Percentiles rank a stretch among this genome's conserved stretches.
These are phyloP conservation scores for Temnopleurus reevesii DNA, from an alignment of 53 echinoderm and acorn worm species.

Conservation along the genomic window DNA sequence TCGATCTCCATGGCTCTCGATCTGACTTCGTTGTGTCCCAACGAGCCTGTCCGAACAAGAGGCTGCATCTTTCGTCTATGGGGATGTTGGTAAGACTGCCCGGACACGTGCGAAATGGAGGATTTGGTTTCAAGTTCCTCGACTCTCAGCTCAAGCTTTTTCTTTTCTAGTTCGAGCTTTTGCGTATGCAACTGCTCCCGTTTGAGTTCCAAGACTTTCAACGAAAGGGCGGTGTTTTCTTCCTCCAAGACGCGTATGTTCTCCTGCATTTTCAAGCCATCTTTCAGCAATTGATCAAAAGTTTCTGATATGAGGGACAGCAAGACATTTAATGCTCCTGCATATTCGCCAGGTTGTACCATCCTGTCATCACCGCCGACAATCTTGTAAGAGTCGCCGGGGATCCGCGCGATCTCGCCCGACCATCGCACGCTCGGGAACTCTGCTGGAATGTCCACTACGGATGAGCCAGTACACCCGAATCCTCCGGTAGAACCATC, in stretches of 20 bases:
- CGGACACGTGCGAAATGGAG: conserved; percentile 1
- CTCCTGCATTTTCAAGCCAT: conserved; percentile 86
- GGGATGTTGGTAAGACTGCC: conserved; percentile 43
- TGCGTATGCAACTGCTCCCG: conserved; percentile 89
- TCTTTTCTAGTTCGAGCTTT: conserved; percentile 85
- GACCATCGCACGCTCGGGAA: conserved; percentile 59
- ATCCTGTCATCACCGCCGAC: conserved; percentile 77
- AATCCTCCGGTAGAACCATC: conserved; percentile 49
- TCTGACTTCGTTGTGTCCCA: conserved; percentile 64
- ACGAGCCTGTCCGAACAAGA: conserved; percentile 76
- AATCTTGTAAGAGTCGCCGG: conserved; percentile 72
- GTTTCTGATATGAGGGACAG: conserved; percentile 82
- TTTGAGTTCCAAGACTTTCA: conserved; percentile 90
- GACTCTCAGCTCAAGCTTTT: conserved; percentile 86
- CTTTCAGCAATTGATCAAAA: conserved; percentile 87
- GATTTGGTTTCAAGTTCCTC: conserved; percentile 86
- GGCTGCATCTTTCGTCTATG: conserved; percentile 59
- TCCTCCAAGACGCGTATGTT: conserved; percentile 78
- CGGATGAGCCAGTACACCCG: conserved; percentile 41
- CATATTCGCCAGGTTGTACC: conserved; percentile 75
- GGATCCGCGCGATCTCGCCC: conserved; percentile 60
- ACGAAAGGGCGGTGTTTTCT: conserved; percentile 84
- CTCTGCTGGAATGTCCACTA: conserved; percentile 60
- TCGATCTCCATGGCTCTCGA: conserved; percentile 30
- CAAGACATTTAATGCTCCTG: conserved; percentile 82